phyloP scores from a whole-genome alignment of 2,888 invertebrate species.

The Aphodius sticticus region DNA sequence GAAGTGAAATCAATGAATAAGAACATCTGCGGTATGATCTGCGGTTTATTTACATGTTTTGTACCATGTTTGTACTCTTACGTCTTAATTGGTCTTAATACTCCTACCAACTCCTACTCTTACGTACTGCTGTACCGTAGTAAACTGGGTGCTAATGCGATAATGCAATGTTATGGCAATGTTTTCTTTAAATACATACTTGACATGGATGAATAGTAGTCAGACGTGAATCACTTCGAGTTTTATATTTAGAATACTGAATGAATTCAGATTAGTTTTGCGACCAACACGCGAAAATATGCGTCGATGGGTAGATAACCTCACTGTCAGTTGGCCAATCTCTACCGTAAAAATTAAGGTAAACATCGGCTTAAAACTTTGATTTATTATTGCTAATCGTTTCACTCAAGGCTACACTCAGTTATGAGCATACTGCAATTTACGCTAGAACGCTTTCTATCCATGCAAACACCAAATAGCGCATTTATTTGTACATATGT shows the following conservation, averaged over 20 bases:
- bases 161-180: background rate
- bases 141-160: background rate
- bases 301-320: background rate
- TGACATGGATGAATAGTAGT: background rate
- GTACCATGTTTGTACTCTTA: background rate
- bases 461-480: background rate
- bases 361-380: background rate
- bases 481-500: background rate
- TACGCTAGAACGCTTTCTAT: background rate
- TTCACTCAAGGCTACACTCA: background rate
- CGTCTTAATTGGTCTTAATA: too few relatives aligned
- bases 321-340: background rate
- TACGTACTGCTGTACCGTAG: background rate
- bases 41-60: background rate
- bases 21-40: background rate
- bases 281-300: background rate
- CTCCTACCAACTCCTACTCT: too few relatives aligned
- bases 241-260: background rate
- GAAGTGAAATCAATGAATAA: background rate
- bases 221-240: background rate
- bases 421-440: background rate
- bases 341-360: background rate
- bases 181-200: background rate
- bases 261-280: background rate
- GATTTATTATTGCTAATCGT: background rate